These are phyloP conservation scores for Otis tarda DNA, from an alignment of 2,113 vertebrate species.

Conservation along the genomic window DNA sequence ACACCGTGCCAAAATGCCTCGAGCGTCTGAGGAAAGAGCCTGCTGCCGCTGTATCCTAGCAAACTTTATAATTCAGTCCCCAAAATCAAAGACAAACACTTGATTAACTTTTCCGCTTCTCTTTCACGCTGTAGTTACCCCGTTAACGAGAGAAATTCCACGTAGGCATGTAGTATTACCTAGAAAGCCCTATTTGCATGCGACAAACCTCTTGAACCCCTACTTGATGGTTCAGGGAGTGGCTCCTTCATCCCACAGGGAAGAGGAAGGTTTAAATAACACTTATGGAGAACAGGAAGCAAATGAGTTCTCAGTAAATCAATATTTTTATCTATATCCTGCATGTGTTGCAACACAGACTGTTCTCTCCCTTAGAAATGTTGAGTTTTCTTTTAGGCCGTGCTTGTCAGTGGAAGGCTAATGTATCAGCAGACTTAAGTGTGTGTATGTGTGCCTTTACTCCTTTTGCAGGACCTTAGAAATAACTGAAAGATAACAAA, in stretches of 20 bases:
- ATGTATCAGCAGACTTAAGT: not conserved
- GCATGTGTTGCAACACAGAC: not conserved
- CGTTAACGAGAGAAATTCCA: not conserved
- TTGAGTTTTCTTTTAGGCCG: not conserved
- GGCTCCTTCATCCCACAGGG: not conserved
- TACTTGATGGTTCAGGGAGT: not conserved
- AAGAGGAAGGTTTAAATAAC: not conserved
- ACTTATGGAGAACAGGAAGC: not conserved
- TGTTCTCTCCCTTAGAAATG: not conserved
- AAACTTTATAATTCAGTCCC: not conserved
- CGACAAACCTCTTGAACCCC: not conserved
- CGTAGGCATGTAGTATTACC: fast-evolving
- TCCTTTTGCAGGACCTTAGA: not conserved
- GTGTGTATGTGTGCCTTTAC: not conserved
- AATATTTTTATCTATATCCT: not conserved
- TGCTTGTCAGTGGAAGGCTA: not conserved
- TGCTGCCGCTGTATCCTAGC: not conserved
- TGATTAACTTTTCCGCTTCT: not conserved
- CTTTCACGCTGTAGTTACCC: not conserved
- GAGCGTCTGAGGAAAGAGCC: not conserved
- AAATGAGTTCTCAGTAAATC: not conserved
- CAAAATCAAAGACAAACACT: not conserved
- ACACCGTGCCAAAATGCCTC: not conserved
- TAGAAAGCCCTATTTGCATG: not conserved
- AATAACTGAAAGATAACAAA: not conserved